Base-by-base conservation (phyloP, 2,797 vertebrate species). In the Dallia pectoralis region DNA sequence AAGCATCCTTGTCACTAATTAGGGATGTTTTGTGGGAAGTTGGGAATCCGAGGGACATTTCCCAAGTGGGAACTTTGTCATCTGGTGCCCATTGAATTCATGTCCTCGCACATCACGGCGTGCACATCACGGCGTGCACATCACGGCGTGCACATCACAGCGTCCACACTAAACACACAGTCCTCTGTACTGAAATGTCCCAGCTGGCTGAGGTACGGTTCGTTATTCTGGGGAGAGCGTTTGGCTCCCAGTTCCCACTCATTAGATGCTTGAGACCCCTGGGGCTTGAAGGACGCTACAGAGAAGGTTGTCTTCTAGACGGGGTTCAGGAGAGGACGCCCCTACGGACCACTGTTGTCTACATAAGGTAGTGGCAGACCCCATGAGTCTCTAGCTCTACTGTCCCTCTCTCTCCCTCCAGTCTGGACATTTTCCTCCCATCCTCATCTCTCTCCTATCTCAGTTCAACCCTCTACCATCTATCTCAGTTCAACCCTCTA, bases 61-160 rank as follows among this genome's bases (percentile, higher is more conserved):
- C 78, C 82, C 87, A 80, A 76, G 74, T 88, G 89, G 83, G 84
- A 82, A 75, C 78, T 80, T 82, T 84, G 76, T 92, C 84, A 87
- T 92, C 87, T 92, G 84, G 74, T 87, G 88, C 84, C 87, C 87
- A 85, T 85, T 91, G 89, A 90, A 87, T 90, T 90, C 79, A 87
- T 86, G 77, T 87, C 85, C 70, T n/a, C n/a, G n/a, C n/a, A n/a
- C n/a, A n/a, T n/a, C n/a, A n/a, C n/a, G 64, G 78, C 82, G 66
- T 74, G 77, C 84, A 56, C 53, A 56, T n/a, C 53, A 25, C 53
- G 12, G 25, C 53, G n/a, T 56, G 15, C 53, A 56, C 22, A 53
- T n/a, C n/a, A n/a, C n/a, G 64, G 78, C 82, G 66, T 74, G 77
- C 84, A 56, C 53, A 56, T n/a, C 53, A 25, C 53, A 25, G 25